A percentile compares a stretch with the other conserved stretches of the same genome.
Evolutionary conservation across 2,888 invertebrate species (phyloP).

Genomic region (Rutpela maculata): DNA sequence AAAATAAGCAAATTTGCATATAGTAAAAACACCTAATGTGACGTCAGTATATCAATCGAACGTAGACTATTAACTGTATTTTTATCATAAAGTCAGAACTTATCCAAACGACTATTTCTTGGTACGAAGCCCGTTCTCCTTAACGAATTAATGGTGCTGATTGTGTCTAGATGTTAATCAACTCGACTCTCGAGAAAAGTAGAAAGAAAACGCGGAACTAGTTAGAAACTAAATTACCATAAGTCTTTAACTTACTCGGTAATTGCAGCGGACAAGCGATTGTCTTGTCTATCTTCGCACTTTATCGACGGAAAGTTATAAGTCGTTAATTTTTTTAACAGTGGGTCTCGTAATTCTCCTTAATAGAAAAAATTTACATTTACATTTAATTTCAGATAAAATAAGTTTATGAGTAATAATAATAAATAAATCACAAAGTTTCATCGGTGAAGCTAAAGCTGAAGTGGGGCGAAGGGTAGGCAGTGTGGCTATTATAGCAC

Average conservation of each 20-base stretch:
- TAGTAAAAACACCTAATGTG: too few relatives aligned
- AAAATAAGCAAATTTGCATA: too few relatives aligned
- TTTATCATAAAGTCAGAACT: neutral
- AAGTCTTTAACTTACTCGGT: conserved; percentile 3
- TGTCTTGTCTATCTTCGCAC: neutral
- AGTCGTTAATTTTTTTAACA: neutral
- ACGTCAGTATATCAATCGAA: too few relatives aligned
- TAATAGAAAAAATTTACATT: too few relatives aligned
- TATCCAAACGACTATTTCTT: neutral
- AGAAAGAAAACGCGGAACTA: conserved; percentile 1
- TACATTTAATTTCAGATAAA: too few relatives aligned
- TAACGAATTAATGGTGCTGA: neutral
- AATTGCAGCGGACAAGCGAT: neutral
- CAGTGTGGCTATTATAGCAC: too few relatives aligned
- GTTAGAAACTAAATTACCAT: conserved; percentile 7
- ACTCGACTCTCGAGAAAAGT: conserved; percentile 4
- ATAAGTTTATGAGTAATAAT: too few relatives aligned
- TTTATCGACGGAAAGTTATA: neutral
- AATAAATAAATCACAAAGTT: too few relatives aligned
- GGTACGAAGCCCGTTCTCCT: neutral
- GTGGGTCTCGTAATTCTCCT: too few relatives aligned
- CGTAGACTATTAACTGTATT: too few relatives aligned
- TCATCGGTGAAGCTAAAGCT: too few relatives aligned
- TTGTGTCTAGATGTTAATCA: conserved; percentile 4
- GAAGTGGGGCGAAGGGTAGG: too few relatives aligned